Percentiles rank a stretch among this genome's conserved stretches.
Conservation (phyloP, 2,797 vertebrate genomes). For the Sebastes elongatus region DNA sequence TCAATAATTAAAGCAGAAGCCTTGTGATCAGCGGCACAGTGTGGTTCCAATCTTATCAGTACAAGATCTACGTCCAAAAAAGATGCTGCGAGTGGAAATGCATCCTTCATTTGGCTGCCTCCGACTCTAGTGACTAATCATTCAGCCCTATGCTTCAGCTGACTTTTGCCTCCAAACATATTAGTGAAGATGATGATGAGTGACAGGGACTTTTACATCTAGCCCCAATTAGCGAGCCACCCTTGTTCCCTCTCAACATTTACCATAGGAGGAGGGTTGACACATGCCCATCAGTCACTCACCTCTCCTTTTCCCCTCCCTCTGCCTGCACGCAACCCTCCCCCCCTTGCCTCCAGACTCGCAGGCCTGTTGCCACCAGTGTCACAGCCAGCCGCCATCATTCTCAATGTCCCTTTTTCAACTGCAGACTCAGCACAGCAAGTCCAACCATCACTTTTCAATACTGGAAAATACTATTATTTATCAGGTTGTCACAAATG, state of each 20-base stretch:
- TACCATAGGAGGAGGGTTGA: constrained; percentile 56
- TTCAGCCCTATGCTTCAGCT: constrained; percentile 49
- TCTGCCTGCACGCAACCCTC: constrained; percentile 3
- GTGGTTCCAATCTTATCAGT: neutral
- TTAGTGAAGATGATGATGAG: constrained; percentile 74
- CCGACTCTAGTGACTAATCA: constrained; percentile 50
- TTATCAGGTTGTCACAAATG: neutral
- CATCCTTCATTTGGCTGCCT: constrained; percentile 24
- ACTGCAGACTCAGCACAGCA: neutral
- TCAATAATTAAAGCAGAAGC: constrained; percentile 43
- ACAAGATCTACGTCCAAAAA: neutral
- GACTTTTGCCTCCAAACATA: constrained; percentile 72
- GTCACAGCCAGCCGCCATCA: constrained; percentile 66
- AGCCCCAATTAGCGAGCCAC: constrained; percentile 75
- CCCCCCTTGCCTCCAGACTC: constrained; percentile 40
- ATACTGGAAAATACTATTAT: neutral
- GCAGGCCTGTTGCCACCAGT: constrained; percentile 55
- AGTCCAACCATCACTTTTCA: neutral
- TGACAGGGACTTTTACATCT: constrained; percentile 76
- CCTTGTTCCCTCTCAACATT: constrained; percentile 50
- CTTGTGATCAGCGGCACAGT: constrained; percentile 2
- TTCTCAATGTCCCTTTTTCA: constrained; percentile 18
- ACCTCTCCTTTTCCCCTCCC: constrained; percentile 32
- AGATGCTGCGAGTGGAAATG: constrained; percentile 17
- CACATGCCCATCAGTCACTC: constrained; percentile 73